These are phyloP conservation scores for Leistus spinibarbis DNA, from an alignment of 2,888 invertebrate genomes.

Conservation along the genomic window DNA sequence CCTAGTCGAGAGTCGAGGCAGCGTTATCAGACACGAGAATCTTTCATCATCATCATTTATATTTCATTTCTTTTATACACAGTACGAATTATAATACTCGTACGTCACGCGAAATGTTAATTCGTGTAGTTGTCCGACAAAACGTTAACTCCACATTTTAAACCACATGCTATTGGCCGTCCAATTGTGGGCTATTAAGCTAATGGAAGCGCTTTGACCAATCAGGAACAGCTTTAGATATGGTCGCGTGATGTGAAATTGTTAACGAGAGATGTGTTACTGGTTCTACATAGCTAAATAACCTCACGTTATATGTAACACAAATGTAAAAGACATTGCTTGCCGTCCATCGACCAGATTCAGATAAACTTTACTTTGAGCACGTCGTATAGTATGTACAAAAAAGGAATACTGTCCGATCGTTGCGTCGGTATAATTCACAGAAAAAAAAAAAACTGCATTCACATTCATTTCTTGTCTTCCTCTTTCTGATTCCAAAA, in stretches of 20 bases:
- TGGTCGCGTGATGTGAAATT: conserved; percentile 33
- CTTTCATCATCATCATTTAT: background rate
- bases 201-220: conserved; percentile 54
- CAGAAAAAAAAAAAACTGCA: too few species aligned
- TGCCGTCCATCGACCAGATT: conserved; percentile 2
- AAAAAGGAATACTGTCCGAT: too few species aligned
- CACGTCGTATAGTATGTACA: too few species aligned
- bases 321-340: too few species aligned
- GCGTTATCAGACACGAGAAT: background rate
- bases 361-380: too few species aligned
- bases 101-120: conserved; percentile 38
- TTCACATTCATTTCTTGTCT: too few species aligned
- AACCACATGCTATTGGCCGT: conserved; percentile 53
- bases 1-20: background rate
- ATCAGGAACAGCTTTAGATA: conserved; percentile 55
- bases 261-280: conserved; percentile 14
- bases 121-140: conserved; percentile 40
- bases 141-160: conserved; percentile 41
- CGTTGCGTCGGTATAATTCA: too few species aligned
- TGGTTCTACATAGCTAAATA: too few species aligned
- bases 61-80: conserved; percentile 21
- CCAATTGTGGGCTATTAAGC: conserved; percentile 51
- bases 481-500: too few species aligned
- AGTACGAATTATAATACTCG: conserved; percentile 32
- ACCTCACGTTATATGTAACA: too few species aligned